Evolutionary conservation across 2,113 vertebrate genomes (phyloP), one percentile per base, ranked within the genome.

Genomic region (Lutjanus erythropterus): DNA sequence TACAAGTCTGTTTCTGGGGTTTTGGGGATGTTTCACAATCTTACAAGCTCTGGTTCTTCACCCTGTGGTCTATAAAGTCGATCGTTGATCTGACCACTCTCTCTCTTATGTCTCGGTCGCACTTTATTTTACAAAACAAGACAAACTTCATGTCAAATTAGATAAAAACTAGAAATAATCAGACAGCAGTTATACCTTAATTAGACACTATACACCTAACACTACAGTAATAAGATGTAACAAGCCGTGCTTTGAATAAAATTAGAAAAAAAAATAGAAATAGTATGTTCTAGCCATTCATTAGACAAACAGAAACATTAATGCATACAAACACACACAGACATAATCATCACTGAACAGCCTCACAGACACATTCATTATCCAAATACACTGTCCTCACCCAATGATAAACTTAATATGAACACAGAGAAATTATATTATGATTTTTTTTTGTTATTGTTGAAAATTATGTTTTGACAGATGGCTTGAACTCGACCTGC

Each of bases 401-500:
- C 33, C 46, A 41, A 11, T 23, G 23, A 71, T 67, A 76, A 16
- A 68, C 55, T 31, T 31, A 58, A 72, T 64, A 29, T 21, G 33
- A 33, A 15, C 23, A 86, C 41, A 53, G 49, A 46, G 21, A 59
- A 25, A 55, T n/a, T 1, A 27, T 16, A 25, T 41, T 18, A 14
- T 15, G 18, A 33, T 44, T 42, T 61, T 68, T 52, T n/a, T 11
- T 46, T 49, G n/a, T 58, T 69, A 35, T 21, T 7, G 14, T 10
- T 11, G 18, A 47, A 64, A 68, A 79, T 81, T 27, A 50, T 39
- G 11, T 52, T 67, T 65, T 67, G 64, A 80, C 52, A 55, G 31
- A 61, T 42, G 53, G 10, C 27, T 19, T 61, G 8, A 59, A 75
- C 25, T 49, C 29, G 9, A 55, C 31, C 4, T n/a, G n/a, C 23